These are phyloP conservation scores for Scomber colias DNA, from an alignment of 2,113 vertebrate species.

Conservation along the genomic window DNA sequence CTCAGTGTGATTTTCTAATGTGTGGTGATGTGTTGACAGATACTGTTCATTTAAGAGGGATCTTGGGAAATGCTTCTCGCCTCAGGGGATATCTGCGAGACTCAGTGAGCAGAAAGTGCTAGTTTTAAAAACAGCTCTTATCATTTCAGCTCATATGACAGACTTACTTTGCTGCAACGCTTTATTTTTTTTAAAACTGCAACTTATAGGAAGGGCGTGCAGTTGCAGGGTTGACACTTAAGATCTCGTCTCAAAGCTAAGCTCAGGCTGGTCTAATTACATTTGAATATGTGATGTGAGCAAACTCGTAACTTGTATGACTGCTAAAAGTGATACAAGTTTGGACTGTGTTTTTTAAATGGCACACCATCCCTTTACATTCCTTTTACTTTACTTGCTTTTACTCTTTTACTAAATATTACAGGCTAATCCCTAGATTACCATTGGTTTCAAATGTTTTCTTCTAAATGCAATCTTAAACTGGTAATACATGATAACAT, in stretches of 20 bases:
- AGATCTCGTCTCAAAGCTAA: slow-evolving; percentile 50
- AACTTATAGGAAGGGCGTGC: slow-evolving; percentile 29
- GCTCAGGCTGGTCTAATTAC: slow-evolving; percentile 14
- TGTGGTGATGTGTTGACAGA: slow-evolving; percentile 74
- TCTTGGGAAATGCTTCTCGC: slow-evolving; percentile 56
- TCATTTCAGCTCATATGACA: slow-evolving; percentile 59
- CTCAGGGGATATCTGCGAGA: slow-evolving; percentile 47
- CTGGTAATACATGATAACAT: too few relatives aligned
- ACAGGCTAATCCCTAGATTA: neutral
- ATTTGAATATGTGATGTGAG: slow-evolving; percentile 20
- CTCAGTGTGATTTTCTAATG: slow-evolving; percentile 71
- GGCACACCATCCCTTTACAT: neutral
- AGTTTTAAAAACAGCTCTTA: slow-evolving; percentile 59
- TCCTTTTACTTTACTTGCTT: neutral
- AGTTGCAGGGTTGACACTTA: slow-evolving; percentile 40
- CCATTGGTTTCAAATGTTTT: neutral
- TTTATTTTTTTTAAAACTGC: slow-evolving; percentile 7
- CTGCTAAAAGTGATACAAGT: slow-evolving; percentile 2
- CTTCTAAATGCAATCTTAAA: too few relatives aligned
- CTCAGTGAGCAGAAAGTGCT: slow-evolving; percentile 55
- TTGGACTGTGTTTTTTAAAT: slow-evolving; percentile 30
- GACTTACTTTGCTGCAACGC: slow-evolving; percentile 38
- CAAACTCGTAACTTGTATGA: neutral
- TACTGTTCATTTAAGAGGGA: slow-evolving; percentile 72
- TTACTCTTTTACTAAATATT: neutral